These are phyloP conservation scores for Dipodomys stephensi DNA, from an alignment of 2,113 vertebrate genomes.

Conservation along the genomic window DNA sequence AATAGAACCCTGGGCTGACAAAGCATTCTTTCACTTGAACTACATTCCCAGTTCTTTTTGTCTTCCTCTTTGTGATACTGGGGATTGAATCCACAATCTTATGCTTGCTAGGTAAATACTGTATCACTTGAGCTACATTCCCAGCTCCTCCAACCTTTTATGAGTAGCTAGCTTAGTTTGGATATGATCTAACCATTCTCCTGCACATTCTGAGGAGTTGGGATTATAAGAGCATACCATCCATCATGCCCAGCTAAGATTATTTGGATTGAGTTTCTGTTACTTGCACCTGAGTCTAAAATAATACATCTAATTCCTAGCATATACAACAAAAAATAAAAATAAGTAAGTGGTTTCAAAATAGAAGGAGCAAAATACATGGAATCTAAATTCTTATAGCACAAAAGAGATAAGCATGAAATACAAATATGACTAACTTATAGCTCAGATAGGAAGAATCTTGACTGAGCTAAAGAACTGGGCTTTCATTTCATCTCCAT, in stretches of 20 bases:
- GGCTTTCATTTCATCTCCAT: neutral
- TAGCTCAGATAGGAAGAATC: neutral
- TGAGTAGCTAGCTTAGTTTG: no score
- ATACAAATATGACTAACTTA: neutral
- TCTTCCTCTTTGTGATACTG: no score
- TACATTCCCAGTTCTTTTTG: no score
- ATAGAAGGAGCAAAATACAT: neutral
- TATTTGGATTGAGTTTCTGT: neutral
- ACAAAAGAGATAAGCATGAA: neutral
- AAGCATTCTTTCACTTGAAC: no score
- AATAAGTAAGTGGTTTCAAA: neutral
- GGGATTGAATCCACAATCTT: no score
- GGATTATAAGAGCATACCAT: no score
- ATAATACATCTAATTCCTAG: conserved; percentile 14
- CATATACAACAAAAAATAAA: neutral
- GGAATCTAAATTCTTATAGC: neutral
- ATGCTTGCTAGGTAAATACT: no score
- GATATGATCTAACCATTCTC: no score
- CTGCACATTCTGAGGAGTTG: no score
- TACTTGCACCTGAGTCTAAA: conserved; percentile 4
- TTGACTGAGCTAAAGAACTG: neutral
- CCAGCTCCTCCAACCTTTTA: no score
- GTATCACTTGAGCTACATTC: no score
- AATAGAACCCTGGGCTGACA: no score
- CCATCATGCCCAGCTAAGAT: neutral